Percentiles rank a stretch among this genome's conserved stretches.
Conservation (phyloP, 1,140 invertebrate species). For the Meteorus sp. region DNA sequence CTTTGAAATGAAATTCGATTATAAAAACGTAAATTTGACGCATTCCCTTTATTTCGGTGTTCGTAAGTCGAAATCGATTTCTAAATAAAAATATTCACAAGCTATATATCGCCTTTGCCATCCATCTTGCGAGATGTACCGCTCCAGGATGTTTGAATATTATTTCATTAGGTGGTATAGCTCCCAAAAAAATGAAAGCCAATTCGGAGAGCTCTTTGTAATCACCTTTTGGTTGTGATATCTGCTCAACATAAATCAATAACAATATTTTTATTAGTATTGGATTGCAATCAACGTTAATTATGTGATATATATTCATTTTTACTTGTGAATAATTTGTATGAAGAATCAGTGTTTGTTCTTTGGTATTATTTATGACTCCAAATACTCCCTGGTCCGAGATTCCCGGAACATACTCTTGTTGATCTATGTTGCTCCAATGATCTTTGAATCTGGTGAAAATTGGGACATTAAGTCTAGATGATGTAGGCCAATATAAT, state of each 20-base stretch:
- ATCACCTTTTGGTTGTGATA: conserved; percentile 27
- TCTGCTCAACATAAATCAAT: conserved; percentile 15
- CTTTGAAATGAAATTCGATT: not conserved
- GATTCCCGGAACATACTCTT: conserved; percentile 29
- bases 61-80: not conserved
- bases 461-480: conserved; percentile 38
- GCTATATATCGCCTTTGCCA: conserved; percentile 34
- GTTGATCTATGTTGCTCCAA: conserved; percentile 39
- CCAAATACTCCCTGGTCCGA: not conserved
- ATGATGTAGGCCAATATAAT: conserved; percentile 28
- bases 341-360: conserved; percentile 9
- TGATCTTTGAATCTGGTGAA: conserved; percentile 38
- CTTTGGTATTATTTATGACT: conserved; percentile 1
- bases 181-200: conserved; percentile 31
- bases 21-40: not conserved
- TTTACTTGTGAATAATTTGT: conserved; percentile 11
- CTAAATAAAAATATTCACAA: conserved; percentile 29
- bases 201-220: conserved; percentile 33
- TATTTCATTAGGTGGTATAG: conserved; percentile 4
- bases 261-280: conserved; percentile 12
- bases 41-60: not conserved
- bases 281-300: conserved; percentile 10
- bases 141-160: conserved; percentile 29
- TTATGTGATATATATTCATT: conserved; percentile 7
- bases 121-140: conserved; percentile 34